Percentiles rank a stretch among this genome's conserved stretches.
Evolutionary conservation across 1,140 invertebrate species (phyloP).

Genomic region (Paraescarpia echinospica): DNA sequence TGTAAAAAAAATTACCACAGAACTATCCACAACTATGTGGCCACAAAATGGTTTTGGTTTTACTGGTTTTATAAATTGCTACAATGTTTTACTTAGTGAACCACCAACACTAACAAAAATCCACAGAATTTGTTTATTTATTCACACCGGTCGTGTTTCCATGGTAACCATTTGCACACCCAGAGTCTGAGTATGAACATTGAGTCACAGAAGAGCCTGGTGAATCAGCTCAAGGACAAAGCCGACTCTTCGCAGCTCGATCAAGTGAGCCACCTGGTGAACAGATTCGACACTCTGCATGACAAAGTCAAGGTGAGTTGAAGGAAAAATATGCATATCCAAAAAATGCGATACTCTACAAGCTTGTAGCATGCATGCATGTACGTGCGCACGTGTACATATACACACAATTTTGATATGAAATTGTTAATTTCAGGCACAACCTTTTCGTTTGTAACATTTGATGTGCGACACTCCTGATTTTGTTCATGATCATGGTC

Average conservation of each 20-base stretch:
- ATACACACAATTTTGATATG: too few species aligned
- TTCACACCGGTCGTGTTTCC: background rate
- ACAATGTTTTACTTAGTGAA: too few species aligned
- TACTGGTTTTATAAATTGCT: too few species aligned
- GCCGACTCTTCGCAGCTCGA: conserved; percentile 66
- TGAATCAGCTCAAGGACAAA: conserved; percentile 88
- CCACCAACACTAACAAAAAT: background rate
- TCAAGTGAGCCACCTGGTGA: conserved; percentile 3
- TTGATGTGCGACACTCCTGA: too few species aligned
- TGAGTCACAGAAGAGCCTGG: conserved; percentile 80
- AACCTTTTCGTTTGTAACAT: too few species aligned
- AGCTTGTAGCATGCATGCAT: too few species aligned
- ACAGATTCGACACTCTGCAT: background rate
- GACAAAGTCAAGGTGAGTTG: background rate
- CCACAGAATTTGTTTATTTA: background rate
- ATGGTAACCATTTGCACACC: background rate
- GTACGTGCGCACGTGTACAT: too few species aligned
- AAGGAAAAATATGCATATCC: background rate
- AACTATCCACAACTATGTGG: too few species aligned
- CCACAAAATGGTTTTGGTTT: too few species aligned
- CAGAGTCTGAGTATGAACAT: conserved; percentile 62
- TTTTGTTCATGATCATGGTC: background rate
- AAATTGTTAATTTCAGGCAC: too few species aligned
- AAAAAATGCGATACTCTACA: background rate
- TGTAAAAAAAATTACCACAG: too few species aligned